Evolutionary conservation across 1,140 invertebrate species (phyloP).

Genomic region (Orius insidiosus): DNA sequence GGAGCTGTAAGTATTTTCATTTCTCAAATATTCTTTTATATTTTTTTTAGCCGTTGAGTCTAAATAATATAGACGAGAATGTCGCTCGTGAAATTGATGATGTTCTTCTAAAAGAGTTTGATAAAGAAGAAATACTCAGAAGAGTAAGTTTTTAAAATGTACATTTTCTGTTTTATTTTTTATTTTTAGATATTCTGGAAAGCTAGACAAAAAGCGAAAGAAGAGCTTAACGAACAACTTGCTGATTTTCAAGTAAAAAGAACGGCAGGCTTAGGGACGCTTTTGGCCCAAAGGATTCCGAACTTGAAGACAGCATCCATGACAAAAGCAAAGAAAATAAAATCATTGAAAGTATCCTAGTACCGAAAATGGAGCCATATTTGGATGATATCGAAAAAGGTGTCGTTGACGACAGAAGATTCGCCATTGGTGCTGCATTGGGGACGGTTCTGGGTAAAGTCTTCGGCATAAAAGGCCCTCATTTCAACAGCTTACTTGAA

Average conservation of each 20-base stretch:
- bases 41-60: slow-evolving; percentile 52
- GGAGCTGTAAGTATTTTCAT: slow-evolving; percentile 49
- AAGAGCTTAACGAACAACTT: slow-evolving; percentile 70
- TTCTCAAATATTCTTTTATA: too few species aligned
- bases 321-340: slow-evolving; percentile 65
- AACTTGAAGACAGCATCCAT: slow-evolving; percentile 58
- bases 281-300: slow-evolving; percentile 71
- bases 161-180: slow-evolving; percentile 7
- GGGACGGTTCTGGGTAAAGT: slow-evolving; percentile 60
- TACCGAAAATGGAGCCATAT: slow-evolving; percentile 52
- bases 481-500: slow-evolving; percentile 35
- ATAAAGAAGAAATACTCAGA: slow-evolving; percentile 75
- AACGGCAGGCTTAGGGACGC: slow-evolving; percentile 70
- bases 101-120: slow-evolving; percentile 57
- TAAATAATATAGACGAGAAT: slow-evolving; percentile 70
- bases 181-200: slow-evolving; percentile 56
- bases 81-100: slow-evolving; percentile 77
- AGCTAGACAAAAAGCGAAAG: slow-evolving; percentile 63
- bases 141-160: slow-evolving; percentile 34
- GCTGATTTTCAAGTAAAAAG: slow-evolving; percentile 79
- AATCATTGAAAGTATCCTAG: slow-evolving; percentile 52
- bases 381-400: slow-evolving; percentile 55
- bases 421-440: slow-evolving; percentile 56
- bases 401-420: slow-evolving; percentile 41
- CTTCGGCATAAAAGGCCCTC: slow-evolving; percentile 42